Conservation (phyloP, 53 echinoderm and acorn worm species). For the Pentamera pediparva region DNA sequence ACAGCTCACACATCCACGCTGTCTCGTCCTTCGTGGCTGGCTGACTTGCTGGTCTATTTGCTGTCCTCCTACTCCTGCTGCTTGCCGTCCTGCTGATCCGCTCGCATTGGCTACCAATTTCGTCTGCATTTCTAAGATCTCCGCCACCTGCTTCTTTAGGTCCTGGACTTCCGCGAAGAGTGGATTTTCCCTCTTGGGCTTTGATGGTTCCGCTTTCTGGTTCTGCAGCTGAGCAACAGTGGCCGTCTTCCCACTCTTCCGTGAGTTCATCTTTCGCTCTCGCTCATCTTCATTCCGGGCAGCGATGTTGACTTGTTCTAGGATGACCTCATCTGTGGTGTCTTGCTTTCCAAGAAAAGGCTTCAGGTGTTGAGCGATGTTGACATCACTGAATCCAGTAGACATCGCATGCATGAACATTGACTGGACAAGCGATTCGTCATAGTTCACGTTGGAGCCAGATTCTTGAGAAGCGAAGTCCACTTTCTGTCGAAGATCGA, state of each 20-base stretch:
- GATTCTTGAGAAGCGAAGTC: slow-evolving; percentile 41
- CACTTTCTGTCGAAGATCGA: slow-evolving; percentile 33
- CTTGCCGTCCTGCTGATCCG: too few relatives aligned
- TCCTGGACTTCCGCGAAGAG: slow-evolving; percentile 4
- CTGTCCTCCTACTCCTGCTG: too few relatives aligned
- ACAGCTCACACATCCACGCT: not conserved
- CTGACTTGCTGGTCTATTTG: too few relatives aligned
- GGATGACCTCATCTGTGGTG: slow-evolving; percentile 14
- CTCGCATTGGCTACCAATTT: too few relatives aligned
- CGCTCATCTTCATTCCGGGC: slow-evolving; percentile 15
- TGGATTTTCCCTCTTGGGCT: not conserved
- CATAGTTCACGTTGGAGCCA: slow-evolving; percentile 6
- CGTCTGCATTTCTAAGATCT: not conserved
- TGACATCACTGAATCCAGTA: not conserved
- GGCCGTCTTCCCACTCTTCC: too few relatives aligned
- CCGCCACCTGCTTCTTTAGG: slow-evolving; percentile 1
- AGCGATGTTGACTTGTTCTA: slow-evolving; percentile 17
- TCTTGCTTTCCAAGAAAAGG: not conserved
- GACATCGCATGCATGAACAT: slow-evolving; percentile 12
- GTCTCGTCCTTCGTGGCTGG: not conserved
- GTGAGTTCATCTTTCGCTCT: too few relatives aligned
- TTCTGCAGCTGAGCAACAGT: not conserved
- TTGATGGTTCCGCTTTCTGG: not conserved
- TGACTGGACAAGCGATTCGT: slow-evolving; percentile 3
- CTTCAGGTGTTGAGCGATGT: slow-evolving; percentile 5